Evolutionary conservation across 2,113 vertebrate species (phyloP), one percentile per base, ranked within the genome.

Genomic region (Nasalis larvatus): DNA sequence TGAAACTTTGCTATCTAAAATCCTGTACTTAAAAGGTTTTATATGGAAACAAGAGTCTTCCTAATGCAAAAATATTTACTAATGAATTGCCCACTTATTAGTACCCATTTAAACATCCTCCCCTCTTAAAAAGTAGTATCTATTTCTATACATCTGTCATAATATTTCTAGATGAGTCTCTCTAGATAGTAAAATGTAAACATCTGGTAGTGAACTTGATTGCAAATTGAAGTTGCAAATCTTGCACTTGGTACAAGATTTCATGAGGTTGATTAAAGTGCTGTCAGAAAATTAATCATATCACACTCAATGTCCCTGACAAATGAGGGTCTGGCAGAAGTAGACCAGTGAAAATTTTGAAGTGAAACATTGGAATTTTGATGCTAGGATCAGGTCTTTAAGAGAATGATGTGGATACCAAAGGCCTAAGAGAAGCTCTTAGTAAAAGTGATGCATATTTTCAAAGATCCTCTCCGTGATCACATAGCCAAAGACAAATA

Each of bases 291-390:
- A 58, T 74, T 40, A 12, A 84, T 58, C 40, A 30, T 42, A 71
- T 66, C 52, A 52, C 23, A 69, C 47, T 85, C 47, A 45, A 95
- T 90, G n/a, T 83, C 42, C 32, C 81, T 86, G 52, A 86, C 42
- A 88, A 82, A 77, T 58, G 18, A 94, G 35, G 2, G 3, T 74
- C 47, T 89, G 40, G 58, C 14, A 47, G 37, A 85, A 78, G 9
- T 20, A 76, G 12, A 82, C 45, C 45, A 47, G n/a, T 66, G 66
- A 85, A 81, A 95, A 86, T n/a, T 87, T 52, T 71, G 40, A 78
- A 80, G 76, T 85, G 77, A 68, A 94, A 84, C 52, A 89, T 95
- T 95, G 80, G 42, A 87, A 74, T 89, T 91, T 95, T 42, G 60
- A 56, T 86, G 40, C 8, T 58, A 40, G 40, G 9, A 58, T 78